Conservation (phyloP, 2,113 vertebrate genomes). For the Apteryx owenii region DNA sequence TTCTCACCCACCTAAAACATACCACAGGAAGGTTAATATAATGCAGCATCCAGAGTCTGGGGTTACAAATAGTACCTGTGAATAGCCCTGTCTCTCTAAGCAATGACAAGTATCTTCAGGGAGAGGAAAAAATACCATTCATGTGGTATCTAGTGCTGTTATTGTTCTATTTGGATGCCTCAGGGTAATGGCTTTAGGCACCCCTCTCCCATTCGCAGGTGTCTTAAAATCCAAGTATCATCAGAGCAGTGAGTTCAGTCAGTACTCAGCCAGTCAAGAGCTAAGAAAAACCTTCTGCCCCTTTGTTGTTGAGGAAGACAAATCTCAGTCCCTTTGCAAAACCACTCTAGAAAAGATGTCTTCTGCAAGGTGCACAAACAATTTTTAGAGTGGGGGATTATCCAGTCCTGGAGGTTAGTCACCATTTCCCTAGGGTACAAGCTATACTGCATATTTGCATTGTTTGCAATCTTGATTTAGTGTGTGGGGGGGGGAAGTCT, state of each 20-base stretch:
- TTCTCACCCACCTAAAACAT: not conserved
- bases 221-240: not conserved
- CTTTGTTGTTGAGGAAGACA: not conserved
- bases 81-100: not conserved
- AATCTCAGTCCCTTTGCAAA: not conserved
- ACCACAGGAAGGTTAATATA: not conserved
- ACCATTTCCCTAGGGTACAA: not conserved
- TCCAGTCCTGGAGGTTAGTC: not conserved
- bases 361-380: not conserved
- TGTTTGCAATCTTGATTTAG: not conserved
- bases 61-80: not conserved
- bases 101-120: not conserved
- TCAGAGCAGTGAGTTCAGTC: not conserved
- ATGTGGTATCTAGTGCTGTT: not conserved
- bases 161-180: not conserved
- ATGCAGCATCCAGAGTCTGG: not conserved
- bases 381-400: not conserved
- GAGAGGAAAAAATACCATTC: not conserved
- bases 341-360: rapidly evolving
- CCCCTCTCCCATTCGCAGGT: not conserved
- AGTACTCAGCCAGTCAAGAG: not conserved
- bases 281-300: not conserved
- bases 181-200: not conserved
- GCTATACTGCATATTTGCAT: not conserved
- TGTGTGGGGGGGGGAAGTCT: too few species aligned